phyloP scores from a whole-genome alignment of 2,113 vertebrate genomes.

The Stomatorhinus ivindoensis region DNA sequence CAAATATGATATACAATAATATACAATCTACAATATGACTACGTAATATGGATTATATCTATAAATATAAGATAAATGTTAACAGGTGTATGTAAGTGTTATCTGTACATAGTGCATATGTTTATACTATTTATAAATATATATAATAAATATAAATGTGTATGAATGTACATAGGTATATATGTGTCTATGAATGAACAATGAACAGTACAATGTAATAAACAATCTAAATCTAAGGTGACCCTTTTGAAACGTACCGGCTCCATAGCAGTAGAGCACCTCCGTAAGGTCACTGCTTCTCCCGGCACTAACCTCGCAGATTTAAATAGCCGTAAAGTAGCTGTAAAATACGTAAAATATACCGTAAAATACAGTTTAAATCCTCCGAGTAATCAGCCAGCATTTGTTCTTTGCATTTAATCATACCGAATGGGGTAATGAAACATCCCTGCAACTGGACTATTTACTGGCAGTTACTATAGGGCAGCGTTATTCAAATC shows the following conservation, averaged over 20 bases:
- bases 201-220: too few species aligned
- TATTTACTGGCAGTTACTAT: background rate
- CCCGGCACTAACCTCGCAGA: background rate
- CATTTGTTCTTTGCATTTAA: background rate
- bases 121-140: too few species aligned
- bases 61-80: too few species aligned
- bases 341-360: background rate
- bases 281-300: background rate
- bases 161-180: too few species aligned
- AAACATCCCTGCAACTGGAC: background rate
- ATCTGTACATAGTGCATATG: too few species aligned
- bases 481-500: background rate
- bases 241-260: background rate
- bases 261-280: background rate
- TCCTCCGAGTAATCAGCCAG: background rate
- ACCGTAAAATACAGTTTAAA: background rate
- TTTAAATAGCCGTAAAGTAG: background rate
- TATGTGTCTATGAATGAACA: too few species aligned
- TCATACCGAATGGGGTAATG: background rate
- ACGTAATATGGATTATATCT: too few species aligned
- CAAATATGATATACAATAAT: too few species aligned
- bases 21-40: too few species aligned
- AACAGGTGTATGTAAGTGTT: too few species aligned
- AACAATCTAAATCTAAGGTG: too few species aligned
- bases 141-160: too few species aligned